Percentiles rank a stretch among this genome's conserved stretches.
Evolutionary conservation across 2,888 invertebrate genomes (phyloP).

Genomic region (Chrysolina oricalcia): DNA sequence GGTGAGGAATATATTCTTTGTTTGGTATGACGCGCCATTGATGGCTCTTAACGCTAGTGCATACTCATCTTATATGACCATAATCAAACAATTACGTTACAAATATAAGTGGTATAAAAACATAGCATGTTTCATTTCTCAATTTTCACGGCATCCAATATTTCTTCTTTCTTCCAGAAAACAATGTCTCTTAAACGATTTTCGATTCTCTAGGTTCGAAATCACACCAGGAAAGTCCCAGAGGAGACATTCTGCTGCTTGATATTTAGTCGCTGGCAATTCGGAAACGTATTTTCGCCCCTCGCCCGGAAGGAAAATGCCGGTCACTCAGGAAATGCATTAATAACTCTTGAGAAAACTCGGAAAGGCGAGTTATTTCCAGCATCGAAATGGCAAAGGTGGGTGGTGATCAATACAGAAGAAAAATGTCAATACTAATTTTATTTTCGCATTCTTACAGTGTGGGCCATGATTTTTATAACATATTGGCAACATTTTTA

Average conservation of each 20-base stretch:
- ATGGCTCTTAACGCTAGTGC: too few relatives aligned
- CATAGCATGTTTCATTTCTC: too few relatives aligned
- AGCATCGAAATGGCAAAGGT: slow-evolving; percentile 11
- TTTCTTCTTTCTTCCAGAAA: neutral
- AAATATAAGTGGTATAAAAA: too few relatives aligned
- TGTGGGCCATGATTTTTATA: too few relatives aligned
- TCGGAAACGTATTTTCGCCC: slow-evolving; percentile 52
- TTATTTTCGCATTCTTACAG: too few relatives aligned
- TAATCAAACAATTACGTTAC: too few relatives aligned
- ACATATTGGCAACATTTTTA: too few relatives aligned
- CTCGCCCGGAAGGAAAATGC: slow-evolving; percentile 52
- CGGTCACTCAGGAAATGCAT: slow-evolving; percentile 50
- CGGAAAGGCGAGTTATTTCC: slow-evolving; percentile 40
- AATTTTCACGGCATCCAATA: too few relatives aligned
- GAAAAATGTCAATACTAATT: neutral
- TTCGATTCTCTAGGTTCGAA: slow-evolving; percentile 55
- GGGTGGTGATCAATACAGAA: too few relatives aligned
- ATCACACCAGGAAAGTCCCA: slow-evolving; percentile 58
- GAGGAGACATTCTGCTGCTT: slow-evolving; percentile 61
- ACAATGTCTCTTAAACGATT: slow-evolving; percentile 39
- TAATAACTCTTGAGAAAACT: slow-evolving; percentile 30
- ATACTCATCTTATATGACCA: too few relatives aligned
- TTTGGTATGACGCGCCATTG: too few relatives aligned
- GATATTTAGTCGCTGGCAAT: slow-evolving; percentile 59
- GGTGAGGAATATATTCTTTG: too few relatives aligned